These are phyloP conservation scores for Chiloscyllium punctatum DNA, from an alignment of 2,797 vertebrate species.

Conservation along the genomic window DNA sequence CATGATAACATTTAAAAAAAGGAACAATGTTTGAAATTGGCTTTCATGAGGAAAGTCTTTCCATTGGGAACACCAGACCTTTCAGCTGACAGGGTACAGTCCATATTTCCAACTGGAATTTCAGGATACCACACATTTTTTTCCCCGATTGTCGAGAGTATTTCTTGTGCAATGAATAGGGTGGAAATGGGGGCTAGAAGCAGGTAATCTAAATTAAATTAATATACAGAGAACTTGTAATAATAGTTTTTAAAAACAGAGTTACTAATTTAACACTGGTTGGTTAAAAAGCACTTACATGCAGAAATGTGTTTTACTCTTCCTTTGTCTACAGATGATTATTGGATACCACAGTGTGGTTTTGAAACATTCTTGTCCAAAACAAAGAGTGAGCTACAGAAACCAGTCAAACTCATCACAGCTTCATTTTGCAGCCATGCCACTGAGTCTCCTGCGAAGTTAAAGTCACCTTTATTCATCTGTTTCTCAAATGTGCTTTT, in stretches of 20 bases:
- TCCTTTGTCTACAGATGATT: too few species aligned
- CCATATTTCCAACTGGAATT: neutral
- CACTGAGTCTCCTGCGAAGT: constrained; percentile 3
- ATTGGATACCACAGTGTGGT: neutral
- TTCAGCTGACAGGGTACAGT: neutral
- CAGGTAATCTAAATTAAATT: neutral
- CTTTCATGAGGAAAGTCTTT: neutral
- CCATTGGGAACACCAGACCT: neutral
- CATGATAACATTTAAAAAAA: neutral
- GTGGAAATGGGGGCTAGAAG: neutral
- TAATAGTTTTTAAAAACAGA: neutral
- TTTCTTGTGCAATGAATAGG: neutral
- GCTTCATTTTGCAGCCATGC: constrained; percentile 5
- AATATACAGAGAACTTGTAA: neutral
- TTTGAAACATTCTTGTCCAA: neutral
- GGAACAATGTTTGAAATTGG: neutral
- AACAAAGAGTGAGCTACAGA: neutral
- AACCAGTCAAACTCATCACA: constrained; percentile 20
- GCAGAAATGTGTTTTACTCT: neutral
- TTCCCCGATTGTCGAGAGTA: neutral
- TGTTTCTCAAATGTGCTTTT: constrained; percentile 14
- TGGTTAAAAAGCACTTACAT: neutral
- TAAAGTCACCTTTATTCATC: constrained; percentile 21
- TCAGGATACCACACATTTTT: neutral
- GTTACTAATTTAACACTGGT: neutral